Conservation (phyloP, 2,113 vertebrate genomes). For the Benitochromis conjunctus region DNA sequence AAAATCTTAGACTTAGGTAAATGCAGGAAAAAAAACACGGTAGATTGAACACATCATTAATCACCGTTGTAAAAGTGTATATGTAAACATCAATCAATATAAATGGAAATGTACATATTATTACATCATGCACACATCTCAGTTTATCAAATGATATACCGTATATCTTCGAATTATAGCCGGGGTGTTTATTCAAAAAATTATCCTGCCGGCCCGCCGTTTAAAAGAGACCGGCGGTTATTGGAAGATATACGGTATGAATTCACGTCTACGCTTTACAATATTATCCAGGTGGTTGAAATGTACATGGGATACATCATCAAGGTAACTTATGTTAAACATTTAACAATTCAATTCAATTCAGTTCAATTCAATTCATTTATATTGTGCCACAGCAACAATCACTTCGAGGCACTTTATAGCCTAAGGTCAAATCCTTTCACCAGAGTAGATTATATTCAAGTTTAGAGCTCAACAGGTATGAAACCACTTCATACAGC, state of each 20-base stretch:
- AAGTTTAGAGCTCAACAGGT: not conserved
- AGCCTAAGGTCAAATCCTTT: not conserved
- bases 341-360: not conserved
- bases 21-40: too few species aligned
- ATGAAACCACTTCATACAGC: not conserved
- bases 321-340: not conserved
- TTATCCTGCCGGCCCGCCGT: too few species aligned
- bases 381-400: not conserved
- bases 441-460: not conserved
- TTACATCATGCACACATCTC: not conserved
- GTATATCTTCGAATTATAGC: too few species aligned
- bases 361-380: not conserved
- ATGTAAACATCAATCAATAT: not conserved
- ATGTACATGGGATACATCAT: not conserved
- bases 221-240: too few species aligned
- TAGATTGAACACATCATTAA: too few species aligned
- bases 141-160: not conserved
- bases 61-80: too few species aligned
- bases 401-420: not conserved
- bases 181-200: too few species aligned
- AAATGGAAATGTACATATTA: not conserved
- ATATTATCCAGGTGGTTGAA: not conserved
- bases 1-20: too few species aligned
- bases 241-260: too few species aligned
- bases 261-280: not conserved